Conservation (phyloP, 2,113 vertebrate species). For the Myrmecobius fasciatus region DNA sequence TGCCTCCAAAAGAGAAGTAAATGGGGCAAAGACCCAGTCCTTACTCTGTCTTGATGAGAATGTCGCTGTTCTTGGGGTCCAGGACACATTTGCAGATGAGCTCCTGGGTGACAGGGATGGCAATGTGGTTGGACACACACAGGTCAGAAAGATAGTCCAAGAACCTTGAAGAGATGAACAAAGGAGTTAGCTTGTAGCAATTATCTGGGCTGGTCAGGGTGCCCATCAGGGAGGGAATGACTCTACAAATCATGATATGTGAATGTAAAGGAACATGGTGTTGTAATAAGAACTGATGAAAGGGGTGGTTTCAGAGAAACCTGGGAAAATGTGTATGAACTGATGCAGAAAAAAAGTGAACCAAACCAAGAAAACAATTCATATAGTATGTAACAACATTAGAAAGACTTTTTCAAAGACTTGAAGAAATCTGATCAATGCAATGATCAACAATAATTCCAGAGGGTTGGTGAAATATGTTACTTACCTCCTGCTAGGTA, state of each 20-base stretch:
- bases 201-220: neutral
- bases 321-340: neutral
- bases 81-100: conserved; percentile 99
- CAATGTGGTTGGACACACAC: conserved; percentile 97
- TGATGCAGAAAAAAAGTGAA: neutral
- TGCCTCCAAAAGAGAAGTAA: neutral
- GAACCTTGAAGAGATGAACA: conserved; percentile 88
- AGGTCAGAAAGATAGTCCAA: conserved; percentile 98
- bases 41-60: conserved; percentile 98
- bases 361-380: neutral
- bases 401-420: neutral
- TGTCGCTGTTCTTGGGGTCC: conserved; percentile 96
- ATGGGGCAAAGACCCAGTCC: conserved; percentile 41
- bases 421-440: neutral
- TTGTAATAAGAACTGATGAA: neutral
- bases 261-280: neutral
- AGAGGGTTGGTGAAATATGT: neutral
- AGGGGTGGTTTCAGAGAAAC: neutral
- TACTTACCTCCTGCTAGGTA: neutral
- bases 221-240: neutral
- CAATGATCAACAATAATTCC: neutral
- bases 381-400: neutral
- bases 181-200: neutral
- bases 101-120: conserved; percentile 98
- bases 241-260: neutral